Conservation (phyloP, 1,140 invertebrate species). For the Coelopa frigida region DNA sequence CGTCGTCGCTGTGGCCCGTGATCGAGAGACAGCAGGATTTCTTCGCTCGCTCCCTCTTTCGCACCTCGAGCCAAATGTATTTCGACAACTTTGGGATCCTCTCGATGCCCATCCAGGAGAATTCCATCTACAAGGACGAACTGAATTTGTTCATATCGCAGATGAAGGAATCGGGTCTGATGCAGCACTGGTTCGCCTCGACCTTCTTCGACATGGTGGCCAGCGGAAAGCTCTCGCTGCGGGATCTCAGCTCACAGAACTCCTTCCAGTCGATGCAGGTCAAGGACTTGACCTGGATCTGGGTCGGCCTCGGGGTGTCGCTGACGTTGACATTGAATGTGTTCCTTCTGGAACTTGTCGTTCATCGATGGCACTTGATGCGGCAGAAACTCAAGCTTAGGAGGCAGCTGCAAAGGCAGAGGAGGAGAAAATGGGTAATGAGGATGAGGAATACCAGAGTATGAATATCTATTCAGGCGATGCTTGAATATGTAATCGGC, state of each 20-base stretch:
- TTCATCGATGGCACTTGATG: too few relatives aligned
- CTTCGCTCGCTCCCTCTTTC: constrained; percentile 2
- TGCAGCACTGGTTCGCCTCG: background rate
- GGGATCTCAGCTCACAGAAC: background rate
- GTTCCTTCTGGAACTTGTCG: too few relatives aligned
- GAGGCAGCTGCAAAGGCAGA: too few relatives aligned
- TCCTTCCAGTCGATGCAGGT: background rate
- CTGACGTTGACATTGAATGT: too few relatives aligned
- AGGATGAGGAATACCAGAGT: too few relatives aligned
- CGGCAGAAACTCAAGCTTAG: too few relatives aligned
- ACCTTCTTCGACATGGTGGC: constrained; percentile 2
- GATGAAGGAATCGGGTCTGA: background rate
- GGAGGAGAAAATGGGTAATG: too few relatives aligned
- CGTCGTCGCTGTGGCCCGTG: background rate
- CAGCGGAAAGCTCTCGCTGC: background rate
- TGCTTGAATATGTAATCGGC: too few relatives aligned
- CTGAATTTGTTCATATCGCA: constrained; percentile 1
- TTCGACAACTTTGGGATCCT: background rate
- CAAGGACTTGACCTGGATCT: background rate
- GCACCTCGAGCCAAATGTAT: background rate
- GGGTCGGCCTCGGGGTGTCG: too few relatives aligned
- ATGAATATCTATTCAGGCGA: too few relatives aligned
- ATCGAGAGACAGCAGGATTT: background rate
- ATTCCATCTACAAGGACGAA: constrained; percentile 1
- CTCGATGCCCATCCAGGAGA: background rate